A percentile compares a stretch with the other conserved stretches of the same genome.
Conservation (phyloP, 2,113 vertebrate species). For the Coregonus clupeaformis region DNA sequence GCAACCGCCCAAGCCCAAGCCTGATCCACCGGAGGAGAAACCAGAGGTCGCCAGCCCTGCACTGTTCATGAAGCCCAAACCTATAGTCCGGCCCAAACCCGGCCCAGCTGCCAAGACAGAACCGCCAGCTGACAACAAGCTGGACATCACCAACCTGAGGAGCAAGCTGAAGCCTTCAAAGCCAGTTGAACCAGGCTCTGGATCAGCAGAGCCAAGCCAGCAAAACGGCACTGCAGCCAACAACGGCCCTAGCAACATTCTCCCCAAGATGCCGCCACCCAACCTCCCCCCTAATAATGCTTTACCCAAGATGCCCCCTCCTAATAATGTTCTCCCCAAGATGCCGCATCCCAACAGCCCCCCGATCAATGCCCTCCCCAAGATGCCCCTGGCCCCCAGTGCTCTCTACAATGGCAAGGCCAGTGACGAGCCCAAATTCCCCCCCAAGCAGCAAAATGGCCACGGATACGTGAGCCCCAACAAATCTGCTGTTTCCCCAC, state of each 20-base stretch:
- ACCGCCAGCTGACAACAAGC: constrained; percentile 76
- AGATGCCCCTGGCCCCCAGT: constrained; percentile 42
- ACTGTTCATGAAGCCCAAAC: constrained; percentile 84
- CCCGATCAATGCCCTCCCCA: constrained; percentile 45
- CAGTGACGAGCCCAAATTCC: constrained; percentile 65
- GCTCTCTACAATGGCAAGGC: constrained; percentile 40
- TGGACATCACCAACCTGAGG: constrained; percentile 91
- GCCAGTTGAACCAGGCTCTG: constrained; percentile 69
- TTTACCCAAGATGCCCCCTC: constrained; percentile 16
- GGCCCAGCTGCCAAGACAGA: constrained; percentile 79
- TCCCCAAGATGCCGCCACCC: not conserved
- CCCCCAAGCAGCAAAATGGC: constrained; percentile 75
- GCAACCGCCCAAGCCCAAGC: constrained; percentile 82
- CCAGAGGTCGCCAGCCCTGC: constrained; percentile 73
- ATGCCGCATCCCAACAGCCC: constrained; percentile 11
- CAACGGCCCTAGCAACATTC: constrained; percentile 1
- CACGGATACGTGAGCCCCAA: constrained; percentile 48
- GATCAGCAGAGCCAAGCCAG: constrained; percentile 37
- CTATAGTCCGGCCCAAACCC: constrained; percentile 88
- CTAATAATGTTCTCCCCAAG: constrained; percentile 55
- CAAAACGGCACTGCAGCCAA: constrained; percentile 41
- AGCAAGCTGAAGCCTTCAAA: constrained; percentile 93
- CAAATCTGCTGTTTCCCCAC: constrained; percentile 62
- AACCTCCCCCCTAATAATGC: not conserved
- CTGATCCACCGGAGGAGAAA: constrained; percentile 83